A percentile compares a stretch with the other conserved stretches of the same genome.
Evolutionary conservation across 1,140 invertebrate species (phyloP).

Genomic region (Drosophila pseudoananassae): DNA sequence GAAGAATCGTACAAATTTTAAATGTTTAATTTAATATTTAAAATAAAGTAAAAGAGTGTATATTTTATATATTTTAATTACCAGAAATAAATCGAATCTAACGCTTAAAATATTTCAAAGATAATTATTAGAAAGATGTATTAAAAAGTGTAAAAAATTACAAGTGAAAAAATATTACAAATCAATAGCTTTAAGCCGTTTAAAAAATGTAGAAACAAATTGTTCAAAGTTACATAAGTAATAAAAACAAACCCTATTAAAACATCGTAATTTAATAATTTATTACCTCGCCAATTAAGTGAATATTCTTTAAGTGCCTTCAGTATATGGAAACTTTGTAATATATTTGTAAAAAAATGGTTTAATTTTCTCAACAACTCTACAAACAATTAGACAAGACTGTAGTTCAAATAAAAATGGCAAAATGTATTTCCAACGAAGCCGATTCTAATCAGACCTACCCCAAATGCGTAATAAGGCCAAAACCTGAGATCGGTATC

Average conservation of each 20-base stretch:
- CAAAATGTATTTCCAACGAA: not conserved
- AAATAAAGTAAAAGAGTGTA: too few species aligned
- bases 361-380: not conserved
- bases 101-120: too few species aligned
- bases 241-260: not conserved
- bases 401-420: constrained; percentile 10
- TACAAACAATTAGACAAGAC: not conserved
- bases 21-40: not conserved
- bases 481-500: constrained; percentile 13
- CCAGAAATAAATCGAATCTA: too few species aligned
- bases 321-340: not conserved
- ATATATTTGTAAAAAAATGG: not conserved
- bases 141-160: not conserved
- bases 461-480: constrained; percentile 6
- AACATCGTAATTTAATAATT: not conserved
- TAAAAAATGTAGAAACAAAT: too few species aligned
- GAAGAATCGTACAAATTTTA: not conserved
- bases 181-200: too few species aligned
- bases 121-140: not conserved
- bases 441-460: constrained; percentile 20
- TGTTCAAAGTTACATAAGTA: not conserved
- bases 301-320: not conserved
- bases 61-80: not conserved
- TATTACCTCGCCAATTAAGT: not conserved
- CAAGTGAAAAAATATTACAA: not conserved